Conservation (phyloP, 2,888 invertebrate species). For the Corbicula japonica region DNA sequence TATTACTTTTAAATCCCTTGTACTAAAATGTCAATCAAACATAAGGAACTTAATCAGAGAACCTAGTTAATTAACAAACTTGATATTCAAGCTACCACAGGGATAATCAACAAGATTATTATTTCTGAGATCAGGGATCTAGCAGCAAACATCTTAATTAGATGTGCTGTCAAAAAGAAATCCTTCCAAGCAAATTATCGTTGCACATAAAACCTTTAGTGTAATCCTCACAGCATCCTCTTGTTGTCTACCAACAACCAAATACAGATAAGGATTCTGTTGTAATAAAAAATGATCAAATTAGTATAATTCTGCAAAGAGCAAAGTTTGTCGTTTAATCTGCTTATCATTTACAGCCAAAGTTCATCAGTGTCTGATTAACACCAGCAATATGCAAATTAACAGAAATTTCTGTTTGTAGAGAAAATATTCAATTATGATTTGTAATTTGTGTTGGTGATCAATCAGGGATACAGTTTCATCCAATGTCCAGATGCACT, state of each 20-base stretch:
- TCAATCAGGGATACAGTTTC: no score
- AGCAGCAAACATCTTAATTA: constrained; percentile 29
- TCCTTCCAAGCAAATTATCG: constrained; percentile 8
- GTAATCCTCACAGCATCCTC: no score
- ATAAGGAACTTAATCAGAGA: constrained; percentile 6
- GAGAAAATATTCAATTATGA: constrained; percentile 34
- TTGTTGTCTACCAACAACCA: no score
- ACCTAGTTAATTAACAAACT: constrained; percentile 33
- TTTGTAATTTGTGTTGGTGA: no score
- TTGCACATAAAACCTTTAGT: constrained; percentile 19
- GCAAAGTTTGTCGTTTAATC: constrained; percentile 27
- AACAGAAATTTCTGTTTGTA: constrained; percentile 24
- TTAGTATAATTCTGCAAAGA: constrained; percentile 7
- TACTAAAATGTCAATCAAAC: constrained; percentile 31
- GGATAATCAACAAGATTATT: constrained; percentile 24
- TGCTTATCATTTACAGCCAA: constrained; percentile 42
- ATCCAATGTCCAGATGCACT: no score
- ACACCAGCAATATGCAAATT: constrained; percentile 48
- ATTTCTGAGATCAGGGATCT: constrained; percentile 19
- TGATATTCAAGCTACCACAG: constrained; percentile 9
- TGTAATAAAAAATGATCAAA: constrained; percentile 24
- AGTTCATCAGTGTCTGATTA: constrained; percentile 51
- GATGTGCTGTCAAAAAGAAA: constrained; percentile 18
- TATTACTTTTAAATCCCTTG: no score
- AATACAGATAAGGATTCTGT: constrained; percentile 25